A percentile compares a stretch with the other conserved stretches of the same genome.
phyloP scores from a whole-genome alignment of 2,797 vertebrate species.

The Pantherophis vulpinus region DNA sequence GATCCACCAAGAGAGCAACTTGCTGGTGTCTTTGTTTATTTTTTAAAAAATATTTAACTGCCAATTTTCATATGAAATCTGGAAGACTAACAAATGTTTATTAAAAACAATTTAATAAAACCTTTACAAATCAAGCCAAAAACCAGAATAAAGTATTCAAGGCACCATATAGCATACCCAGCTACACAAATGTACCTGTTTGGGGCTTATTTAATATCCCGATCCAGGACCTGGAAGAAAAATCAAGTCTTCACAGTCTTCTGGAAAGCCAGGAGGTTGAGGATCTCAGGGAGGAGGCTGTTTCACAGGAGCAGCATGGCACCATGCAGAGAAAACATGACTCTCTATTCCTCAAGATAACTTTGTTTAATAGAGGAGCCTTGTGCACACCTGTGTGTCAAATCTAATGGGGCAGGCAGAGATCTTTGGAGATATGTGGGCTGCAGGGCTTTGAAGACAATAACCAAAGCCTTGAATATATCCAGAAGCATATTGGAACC shows the following conservation, averaged over 20 bases:
- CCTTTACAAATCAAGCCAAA: neutral
- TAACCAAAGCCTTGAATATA: neutral
- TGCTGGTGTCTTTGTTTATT: neutral
- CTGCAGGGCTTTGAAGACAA: neutral
- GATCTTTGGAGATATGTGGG: neutral
- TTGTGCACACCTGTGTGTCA: neutral
- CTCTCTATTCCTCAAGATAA: neutral
- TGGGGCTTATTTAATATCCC: neutral
- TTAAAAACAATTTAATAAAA: neutral
- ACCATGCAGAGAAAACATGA: neutral
- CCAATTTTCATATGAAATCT: neutral
- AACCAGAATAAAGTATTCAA: neutral
- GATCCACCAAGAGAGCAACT: neutral
- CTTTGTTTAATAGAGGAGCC: neutral
- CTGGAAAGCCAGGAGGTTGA: neutral
- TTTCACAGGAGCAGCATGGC: neutral
- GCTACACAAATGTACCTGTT: neutral
- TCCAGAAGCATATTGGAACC: neutral
- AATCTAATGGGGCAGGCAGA: neutral
- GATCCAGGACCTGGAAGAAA: neutral
- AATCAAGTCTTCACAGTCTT: neutral
- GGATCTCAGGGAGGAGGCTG: neutral
- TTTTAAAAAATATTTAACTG: neutral
- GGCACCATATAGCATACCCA: neutral
- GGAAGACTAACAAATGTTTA: neutral